Percentiles rank a stretch among this genome's conserved stretches.
Conservation (phyloP, 2,113 vertebrate genomes). For the Carollia perspicillata region DNA sequence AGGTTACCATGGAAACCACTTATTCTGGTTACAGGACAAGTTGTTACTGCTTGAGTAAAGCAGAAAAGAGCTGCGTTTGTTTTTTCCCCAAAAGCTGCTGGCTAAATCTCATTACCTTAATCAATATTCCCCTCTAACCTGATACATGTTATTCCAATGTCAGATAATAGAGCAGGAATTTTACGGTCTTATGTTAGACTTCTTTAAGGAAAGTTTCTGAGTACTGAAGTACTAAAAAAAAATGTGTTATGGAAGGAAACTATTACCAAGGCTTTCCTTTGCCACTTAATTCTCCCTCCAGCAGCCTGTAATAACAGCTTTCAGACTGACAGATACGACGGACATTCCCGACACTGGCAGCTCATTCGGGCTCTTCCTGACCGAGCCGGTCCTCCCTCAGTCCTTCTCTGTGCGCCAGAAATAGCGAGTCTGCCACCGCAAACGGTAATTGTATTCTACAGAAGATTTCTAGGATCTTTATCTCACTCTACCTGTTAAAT, state of each 20-base stretch:
- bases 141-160: not conserved
- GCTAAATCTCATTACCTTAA: not conserved
- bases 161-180: not conserved
- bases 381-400: not conserved
- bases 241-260: not conserved
- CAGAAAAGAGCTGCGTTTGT: not conserved
- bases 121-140: not conserved
- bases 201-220: not conserved
- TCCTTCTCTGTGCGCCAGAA: not conserved
- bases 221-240: not conserved
- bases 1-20: not conserved
- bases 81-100: not conserved
- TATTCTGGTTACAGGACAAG: not conserved
- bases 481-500: not conserved
- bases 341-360: not conserved
- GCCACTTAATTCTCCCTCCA: not conserved
- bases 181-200: not conserved
- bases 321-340: not conserved
- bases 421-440: not conserved
- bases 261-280: not conserved
- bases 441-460: not conserved
- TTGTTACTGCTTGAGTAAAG: slow-evolving; percentile 12
- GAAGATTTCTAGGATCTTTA: not conserved
- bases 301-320: not conserved
- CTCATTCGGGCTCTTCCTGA: not conserved